These are phyloP conservation scores for Ormyrus nitidulus DNA, from an alignment of 2,888 invertebrate species.

Conservation along the genomic window DNA sequence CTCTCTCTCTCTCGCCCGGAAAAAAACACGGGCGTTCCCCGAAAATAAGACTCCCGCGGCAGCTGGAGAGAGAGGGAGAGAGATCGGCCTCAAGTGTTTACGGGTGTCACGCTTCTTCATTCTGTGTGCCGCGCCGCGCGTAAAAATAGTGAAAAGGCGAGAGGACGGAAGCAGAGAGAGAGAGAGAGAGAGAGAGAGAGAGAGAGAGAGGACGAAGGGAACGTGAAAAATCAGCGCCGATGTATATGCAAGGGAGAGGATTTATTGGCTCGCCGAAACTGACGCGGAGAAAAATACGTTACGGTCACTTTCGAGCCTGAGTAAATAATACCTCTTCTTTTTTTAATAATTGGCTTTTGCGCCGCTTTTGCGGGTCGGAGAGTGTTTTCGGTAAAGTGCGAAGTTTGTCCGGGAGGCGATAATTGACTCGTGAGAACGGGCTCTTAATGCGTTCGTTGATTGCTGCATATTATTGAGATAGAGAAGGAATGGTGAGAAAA, in stretches of 20 bases:
- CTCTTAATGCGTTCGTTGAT: no score
- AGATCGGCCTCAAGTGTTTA: conserved; percentile 15
- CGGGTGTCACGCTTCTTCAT: conserved; percentile 4
- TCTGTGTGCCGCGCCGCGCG: neutral
- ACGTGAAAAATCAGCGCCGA: conserved; percentile 22
- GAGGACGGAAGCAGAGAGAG: neutral
- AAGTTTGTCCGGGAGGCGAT: no score
- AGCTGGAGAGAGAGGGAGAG: neutral
- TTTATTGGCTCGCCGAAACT: conserved; percentile 3
- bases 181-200: neutral
- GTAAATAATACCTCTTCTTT: no score
- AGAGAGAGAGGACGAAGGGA: neutral
- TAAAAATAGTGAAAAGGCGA: conserved; percentile 11
- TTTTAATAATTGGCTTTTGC: no score
- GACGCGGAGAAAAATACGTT: conserved; percentile 1
- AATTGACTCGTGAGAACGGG: no score
- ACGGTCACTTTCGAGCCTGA: no score
- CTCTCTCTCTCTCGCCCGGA: no score
- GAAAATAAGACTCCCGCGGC: conserved; percentile 23
- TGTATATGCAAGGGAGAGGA: neutral
- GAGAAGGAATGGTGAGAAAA: no score
- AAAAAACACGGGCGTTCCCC: conserved; percentile 3
- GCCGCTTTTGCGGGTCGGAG: no score
- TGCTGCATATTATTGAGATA: no score
- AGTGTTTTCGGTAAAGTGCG: no score